Percentiles rank a stretch among this genome's conserved stretches.
Conservation (phyloP, 2,888 invertebrate genomes). For the Cryptocephalus moraei region DNA sequence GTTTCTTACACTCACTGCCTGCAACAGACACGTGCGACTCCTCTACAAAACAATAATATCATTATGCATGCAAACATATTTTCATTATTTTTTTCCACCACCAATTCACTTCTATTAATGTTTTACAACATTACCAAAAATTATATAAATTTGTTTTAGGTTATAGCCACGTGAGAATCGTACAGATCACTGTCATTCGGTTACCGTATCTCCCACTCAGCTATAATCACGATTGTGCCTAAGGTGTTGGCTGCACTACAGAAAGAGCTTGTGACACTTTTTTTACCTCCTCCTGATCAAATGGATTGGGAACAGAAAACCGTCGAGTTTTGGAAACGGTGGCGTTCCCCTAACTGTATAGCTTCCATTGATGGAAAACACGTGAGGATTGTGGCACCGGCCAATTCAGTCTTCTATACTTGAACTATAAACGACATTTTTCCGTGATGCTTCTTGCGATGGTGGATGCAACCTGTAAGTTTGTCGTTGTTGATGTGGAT, state of each 20-base stretch:
- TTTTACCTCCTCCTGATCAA: neutral
- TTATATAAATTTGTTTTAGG: neutral
- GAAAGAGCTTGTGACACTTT: neutral
- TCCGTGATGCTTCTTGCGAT: neutral
- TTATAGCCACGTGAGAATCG: neutral
- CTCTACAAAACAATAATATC: neutral
- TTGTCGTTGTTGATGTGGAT: neutral
- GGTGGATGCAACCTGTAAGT: neutral
- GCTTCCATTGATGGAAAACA: neutral
- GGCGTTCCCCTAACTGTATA: neutral
- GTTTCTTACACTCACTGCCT: neutral
- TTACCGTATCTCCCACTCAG: neutral
- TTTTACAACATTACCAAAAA: neutral
- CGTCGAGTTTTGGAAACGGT: neutral
- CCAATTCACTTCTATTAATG: neutral
- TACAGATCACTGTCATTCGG: neutral
- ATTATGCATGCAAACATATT: neutral
- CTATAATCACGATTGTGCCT: neutral
- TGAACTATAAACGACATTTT: neutral
- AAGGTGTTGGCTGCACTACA: neutral
- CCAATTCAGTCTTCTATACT: neutral
- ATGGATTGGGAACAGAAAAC: neutral
- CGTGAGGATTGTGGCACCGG: neutral
- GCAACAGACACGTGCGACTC: neutral
- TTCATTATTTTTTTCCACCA: neutral